Percentiles rank a stretch among this genome's conserved stretches.
Conservation (phyloP, 2,113 vertebrate species). For the Neogobius melanostomus region DNA sequence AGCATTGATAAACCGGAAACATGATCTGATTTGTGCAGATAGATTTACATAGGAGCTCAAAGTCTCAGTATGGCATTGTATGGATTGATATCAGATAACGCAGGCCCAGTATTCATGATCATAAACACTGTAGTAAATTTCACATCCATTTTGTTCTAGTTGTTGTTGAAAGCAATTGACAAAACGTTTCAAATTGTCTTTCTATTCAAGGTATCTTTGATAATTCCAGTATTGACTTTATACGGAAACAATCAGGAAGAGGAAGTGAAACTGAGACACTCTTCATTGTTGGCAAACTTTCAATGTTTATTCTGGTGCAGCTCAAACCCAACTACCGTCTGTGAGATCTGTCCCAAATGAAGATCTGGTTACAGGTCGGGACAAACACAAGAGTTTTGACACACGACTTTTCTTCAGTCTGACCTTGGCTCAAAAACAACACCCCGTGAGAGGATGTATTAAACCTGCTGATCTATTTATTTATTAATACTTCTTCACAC, state of each 20-base stretch:
- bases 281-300: neutral
- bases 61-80: neutral
- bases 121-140: neutral
- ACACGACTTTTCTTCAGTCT: neutral
- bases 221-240: neutral
- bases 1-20: neutral
- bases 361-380: neutral
- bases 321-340: neutral
- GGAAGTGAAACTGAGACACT: neutral
- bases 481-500: too few relatives aligned
- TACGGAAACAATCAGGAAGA: neutral
- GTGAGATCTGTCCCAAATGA: conserved; percentile 3
- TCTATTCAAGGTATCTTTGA: neutral
- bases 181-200: neutral
- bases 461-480: too few relatives aligned
- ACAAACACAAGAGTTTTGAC: neutral
- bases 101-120: neutral
- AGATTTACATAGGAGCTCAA: neutral
- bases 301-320: conserved; percentile 7
- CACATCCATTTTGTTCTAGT: neutral
- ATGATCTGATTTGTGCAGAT: neutral
- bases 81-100: neutral
- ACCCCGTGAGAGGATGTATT: too few relatives aligned
- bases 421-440: neutral
- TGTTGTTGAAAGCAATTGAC: neutral